These are phyloP conservation scores for Diploscapter pachys DNA, from an alignment of 1,140 invertebrate species.

Conservation along the genomic window DNA sequence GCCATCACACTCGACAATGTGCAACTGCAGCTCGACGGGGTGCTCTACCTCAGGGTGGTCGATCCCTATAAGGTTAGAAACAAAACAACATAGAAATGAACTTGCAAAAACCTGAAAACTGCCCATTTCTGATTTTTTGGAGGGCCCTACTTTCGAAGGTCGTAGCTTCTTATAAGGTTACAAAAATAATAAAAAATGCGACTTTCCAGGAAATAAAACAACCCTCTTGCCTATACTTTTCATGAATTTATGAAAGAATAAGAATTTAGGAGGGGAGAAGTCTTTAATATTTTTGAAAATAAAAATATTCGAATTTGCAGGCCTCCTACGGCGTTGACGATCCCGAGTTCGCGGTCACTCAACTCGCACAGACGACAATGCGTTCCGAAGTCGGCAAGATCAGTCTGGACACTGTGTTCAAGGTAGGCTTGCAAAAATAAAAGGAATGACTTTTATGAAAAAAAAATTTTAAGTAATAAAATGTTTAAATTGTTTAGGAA, in stretches of 20 bases:
- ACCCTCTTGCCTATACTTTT: too few relatives aligned
- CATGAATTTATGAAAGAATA: too few relatives aligned
- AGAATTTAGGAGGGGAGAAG: too few relatives aligned
- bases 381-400: conserved; percentile 96
- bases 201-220: too few relatives aligned
- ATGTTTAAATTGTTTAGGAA: conserved; percentile 63
- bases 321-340: conserved; percentile 98
- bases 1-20: conserved; percentile 86
- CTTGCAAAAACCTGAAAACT: background rate
- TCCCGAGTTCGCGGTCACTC: conserved; percentile 97
- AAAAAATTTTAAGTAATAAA: too few relatives aligned
- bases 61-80: conserved; percentile 76
- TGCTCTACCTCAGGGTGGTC: conserved; percentile 86
- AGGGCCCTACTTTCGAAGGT: too few relatives aligned
- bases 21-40: conserved; percentile 90
- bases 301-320: conserved; percentile 48
- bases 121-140: background rate
- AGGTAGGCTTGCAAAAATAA: conserved; percentile 49
- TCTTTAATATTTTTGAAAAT: too few relatives aligned
- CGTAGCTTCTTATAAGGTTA: too few relatives aligned
- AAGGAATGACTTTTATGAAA: too few relatives aligned
- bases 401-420: conserved; percentile 91
- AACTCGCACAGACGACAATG: conserved; percentile 98
- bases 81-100: conserved; percentile 22
- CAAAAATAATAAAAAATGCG: too few relatives aligned